These are phyloP conservation scores for Druceiella hillmani DNA, from an alignment of 2,888 invertebrate species.

Conservation along the genomic window DNA sequence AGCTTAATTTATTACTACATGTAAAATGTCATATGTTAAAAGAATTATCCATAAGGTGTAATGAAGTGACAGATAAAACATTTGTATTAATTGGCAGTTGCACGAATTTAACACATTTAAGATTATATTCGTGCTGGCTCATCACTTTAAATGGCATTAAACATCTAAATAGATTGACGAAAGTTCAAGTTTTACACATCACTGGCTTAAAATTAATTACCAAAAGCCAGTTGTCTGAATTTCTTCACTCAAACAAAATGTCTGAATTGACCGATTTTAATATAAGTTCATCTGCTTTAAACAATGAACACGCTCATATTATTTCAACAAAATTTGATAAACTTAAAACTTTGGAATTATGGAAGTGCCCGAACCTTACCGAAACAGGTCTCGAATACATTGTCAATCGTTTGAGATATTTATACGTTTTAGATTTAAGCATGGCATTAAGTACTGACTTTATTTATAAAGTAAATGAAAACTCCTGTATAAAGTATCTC, in stretches of 20 bases:
- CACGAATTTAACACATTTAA: conserved; percentile 23
- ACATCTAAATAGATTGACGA: conserved; percentile 15
- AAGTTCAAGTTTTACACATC: conserved; percentile 26
- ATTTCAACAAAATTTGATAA: no score
- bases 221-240: conserved; percentile 11
- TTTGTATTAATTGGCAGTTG: conserved; percentile 26
- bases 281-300: no score
- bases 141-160: conserved; percentile 25
- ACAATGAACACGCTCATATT: no score
- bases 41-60: conserved; percentile 29
- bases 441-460: conserved; percentile 9
- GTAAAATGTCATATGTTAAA: conserved; percentile 20
- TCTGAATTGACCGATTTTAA: no score
- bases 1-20: conserved; percentile 22
- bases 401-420: conserved; percentile 9
- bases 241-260: no score
- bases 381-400: no score
- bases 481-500: conserved; percentile 12
- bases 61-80: conserved; percentile 24
- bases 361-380: no score
- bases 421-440: conserved; percentile 13
- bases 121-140: conserved; percentile 29
- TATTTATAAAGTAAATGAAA: conserved; percentile 5
- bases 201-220: conserved; percentile 28
- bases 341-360: no score